Evolutionary conservation across 2,888 invertebrate species (phyloP).

Genomic region (Orchesellides sinensis): DNA sequence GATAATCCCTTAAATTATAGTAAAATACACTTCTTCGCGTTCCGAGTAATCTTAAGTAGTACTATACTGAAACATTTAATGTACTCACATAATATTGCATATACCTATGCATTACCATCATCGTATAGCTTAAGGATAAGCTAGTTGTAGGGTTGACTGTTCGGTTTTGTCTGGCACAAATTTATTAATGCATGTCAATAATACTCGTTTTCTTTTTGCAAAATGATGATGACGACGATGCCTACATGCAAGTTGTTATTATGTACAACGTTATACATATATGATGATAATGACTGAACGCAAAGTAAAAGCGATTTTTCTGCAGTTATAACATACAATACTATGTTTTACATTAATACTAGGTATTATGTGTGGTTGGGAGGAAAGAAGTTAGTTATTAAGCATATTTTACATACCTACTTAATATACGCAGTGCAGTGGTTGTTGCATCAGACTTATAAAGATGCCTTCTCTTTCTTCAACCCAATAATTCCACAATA

Average conservation of each 20-base stretch:
- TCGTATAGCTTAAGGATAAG: slow-evolving; percentile 51
- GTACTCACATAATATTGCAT: not conserved
- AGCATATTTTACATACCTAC: no score
- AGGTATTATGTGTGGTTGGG: slow-evolving; percentile 6
- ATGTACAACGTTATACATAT: not conserved
- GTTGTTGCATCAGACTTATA: no score
- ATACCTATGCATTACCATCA: not conserved
- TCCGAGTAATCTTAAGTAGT: not conserved
- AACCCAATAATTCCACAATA: not conserved
- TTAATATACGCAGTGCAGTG: not conserved
- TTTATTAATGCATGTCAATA: slow-evolving; percentile 21
- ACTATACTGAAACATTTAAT: not conserved
- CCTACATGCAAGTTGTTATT: not conserved
- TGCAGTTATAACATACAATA: not conserved
- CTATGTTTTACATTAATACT: not conserved
- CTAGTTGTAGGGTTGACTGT: slow-evolving; percentile 23
- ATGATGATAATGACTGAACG: not conserved
- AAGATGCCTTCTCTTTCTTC: no score
- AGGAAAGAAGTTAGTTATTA: no score
- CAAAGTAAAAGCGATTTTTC: not conserved
- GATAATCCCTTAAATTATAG: no score
- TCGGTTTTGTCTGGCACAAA: slow-evolving; percentile 17
- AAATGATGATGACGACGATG: not conserved
- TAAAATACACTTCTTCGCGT: no score
- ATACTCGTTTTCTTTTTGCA: slow-evolving; percentile 18